Conservation (phyloP, 2,797 vertebrate genomes). For the Amniataba percoides region DNA sequence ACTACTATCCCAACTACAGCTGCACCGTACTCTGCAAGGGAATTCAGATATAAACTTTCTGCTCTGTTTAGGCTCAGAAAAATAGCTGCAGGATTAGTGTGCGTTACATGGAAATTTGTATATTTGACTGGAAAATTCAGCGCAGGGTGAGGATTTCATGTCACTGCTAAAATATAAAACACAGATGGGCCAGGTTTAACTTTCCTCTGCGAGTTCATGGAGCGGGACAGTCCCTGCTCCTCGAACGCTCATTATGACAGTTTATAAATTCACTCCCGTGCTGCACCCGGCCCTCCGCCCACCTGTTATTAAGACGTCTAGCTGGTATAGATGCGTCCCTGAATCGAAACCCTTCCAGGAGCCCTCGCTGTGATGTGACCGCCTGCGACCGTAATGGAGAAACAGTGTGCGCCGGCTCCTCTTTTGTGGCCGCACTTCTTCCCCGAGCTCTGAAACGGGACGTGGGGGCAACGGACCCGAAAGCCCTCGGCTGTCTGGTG, state of each 20-base stretch:
- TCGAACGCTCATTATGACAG: slow-evolving; percentile 33
- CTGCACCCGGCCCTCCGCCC: slow-evolving; percentile 8
- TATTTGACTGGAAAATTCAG: slow-evolving; percentile 74
- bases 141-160: slow-evolving; percentile 68
- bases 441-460: slow-evolving; percentile 17
- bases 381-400: slow-evolving; percentile 40
- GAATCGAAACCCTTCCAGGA: slow-evolving; percentile 29
- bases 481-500: slow-evolving; percentile 40
- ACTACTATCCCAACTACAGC: slow-evolving; percentile 63
- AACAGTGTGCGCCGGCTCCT: slow-evolving; percentile 9
- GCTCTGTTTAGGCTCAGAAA: slow-evolving; percentile 77
- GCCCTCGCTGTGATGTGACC: slow-evolving; percentile 36
- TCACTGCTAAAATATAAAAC: slow-evolving; percentile 72
- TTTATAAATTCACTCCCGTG: slow-evolving; percentile 40
- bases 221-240: slow-evolving; percentile 23
- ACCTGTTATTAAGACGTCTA: slow-evolving; percentile 48
- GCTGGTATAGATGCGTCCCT: slow-evolving; percentile 13
- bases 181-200: slow-evolving; percentile 67
- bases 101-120: slow-evolving; percentile 75
- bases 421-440: slow-evolving; percentile 45
- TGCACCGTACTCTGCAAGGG: slow-evolving; percentile 49
- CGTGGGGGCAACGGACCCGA: slow-evolving; percentile 11
- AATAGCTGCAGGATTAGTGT: slow-evolving; percentile 76
- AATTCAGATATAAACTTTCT: slow-evolving; percentile 73
- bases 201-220: slow-evolving; percentile 35